Conservation (phyloP, 2,797 vertebrate genomes). For the Luscinia megarhynchos region DNA sequence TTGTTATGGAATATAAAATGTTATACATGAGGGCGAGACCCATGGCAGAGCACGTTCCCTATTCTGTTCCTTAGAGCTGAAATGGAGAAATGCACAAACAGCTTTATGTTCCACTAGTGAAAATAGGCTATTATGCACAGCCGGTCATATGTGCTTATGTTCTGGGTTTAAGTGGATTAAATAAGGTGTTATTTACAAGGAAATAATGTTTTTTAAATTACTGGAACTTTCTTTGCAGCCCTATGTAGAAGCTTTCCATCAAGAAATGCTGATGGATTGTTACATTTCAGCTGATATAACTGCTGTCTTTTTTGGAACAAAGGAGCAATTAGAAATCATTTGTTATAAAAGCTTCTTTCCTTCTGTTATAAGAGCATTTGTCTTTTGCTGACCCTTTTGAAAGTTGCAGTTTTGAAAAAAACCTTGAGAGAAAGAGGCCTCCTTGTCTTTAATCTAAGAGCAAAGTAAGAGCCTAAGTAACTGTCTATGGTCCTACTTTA, state of each 20-base stretch:
- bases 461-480: conserved; percentile 86
- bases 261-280: conserved; percentile 81
- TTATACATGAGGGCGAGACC: not conserved
- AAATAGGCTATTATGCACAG: not conserved
- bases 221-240: conserved; percentile 75
- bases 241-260: conserved; percentile 85
- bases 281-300: conserved; percentile 82
- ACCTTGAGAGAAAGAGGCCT: conserved; percentile 79
- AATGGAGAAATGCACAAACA: conserved; percentile 6
- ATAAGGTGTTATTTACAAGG: conserved; percentile 73
- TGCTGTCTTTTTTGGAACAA: conserved; percentile 89
- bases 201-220: conserved; percentile 85
- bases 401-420: conserved; percentile 85
- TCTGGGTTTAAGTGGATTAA: conserved; percentile 65
- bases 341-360: conserved; percentile 93
- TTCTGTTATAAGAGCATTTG: conserved; percentile 87
- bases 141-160: conserved; percentile 20
- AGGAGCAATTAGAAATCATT: conserved; percentile 98
- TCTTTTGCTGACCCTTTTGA: conserved; percentile 94
- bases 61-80: not conserved
- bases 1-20: not conserved
- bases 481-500: conserved; percentile 88
- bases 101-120: not conserved
- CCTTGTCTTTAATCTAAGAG: conserved; percentile 94
- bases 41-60: not conserved